Evolutionary conservation across 92 coral and sea anemone genomes (phyloP).

Genomic region (Meandrina meandrites): DNA sequence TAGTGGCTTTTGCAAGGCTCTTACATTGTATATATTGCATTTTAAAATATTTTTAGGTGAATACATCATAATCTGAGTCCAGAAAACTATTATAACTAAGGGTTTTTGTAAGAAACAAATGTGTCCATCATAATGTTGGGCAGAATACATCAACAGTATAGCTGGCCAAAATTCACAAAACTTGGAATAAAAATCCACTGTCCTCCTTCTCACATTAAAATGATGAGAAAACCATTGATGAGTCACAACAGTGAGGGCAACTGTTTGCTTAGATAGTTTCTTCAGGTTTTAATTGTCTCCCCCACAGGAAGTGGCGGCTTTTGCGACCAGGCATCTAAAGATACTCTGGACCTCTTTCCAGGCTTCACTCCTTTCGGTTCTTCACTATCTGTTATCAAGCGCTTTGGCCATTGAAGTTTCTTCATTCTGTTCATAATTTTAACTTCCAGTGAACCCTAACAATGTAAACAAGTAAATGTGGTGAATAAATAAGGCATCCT

Average conservation of each 20-base stretch:
- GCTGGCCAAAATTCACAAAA: too few relatives aligned
- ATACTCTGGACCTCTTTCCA: slow-evolving; percentile 13
- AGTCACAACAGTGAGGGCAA: slow-evolving; percentile 28
- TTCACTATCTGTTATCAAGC: not conserved
- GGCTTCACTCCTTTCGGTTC: slow-evolving; percentile 2
- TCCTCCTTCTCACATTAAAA: too few relatives aligned
- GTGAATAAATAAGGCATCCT: slow-evolving; percentile 15
- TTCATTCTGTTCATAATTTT: slow-evolving; percentile 39
- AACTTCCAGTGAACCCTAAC: slow-evolving; percentile 41
- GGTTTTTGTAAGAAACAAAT: too few relatives aligned
- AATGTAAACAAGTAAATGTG: slow-evolving; percentile 26
- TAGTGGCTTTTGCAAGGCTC: too few relatives aligned
- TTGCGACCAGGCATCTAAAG: slow-evolving; percentile 35
- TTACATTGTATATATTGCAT: too few relatives aligned
- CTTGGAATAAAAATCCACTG: too few relatives aligned
- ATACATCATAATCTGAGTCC: too few relatives aligned
- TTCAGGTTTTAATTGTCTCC: slow-evolving; percentile 36
- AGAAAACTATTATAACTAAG: too few relatives aligned
- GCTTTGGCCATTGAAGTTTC: slow-evolving; percentile 43
- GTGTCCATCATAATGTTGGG: too few relatives aligned
- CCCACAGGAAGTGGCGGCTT: slow-evolving; percentile 37
- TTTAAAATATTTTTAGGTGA: too few relatives aligned
- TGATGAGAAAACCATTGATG: too few relatives aligned
- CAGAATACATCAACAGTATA: too few relatives aligned
- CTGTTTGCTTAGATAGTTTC: slow-evolving; percentile 16